Conservation (phyloP, 2,888 invertebrate genomes). For the Atrina japonica region DNA sequence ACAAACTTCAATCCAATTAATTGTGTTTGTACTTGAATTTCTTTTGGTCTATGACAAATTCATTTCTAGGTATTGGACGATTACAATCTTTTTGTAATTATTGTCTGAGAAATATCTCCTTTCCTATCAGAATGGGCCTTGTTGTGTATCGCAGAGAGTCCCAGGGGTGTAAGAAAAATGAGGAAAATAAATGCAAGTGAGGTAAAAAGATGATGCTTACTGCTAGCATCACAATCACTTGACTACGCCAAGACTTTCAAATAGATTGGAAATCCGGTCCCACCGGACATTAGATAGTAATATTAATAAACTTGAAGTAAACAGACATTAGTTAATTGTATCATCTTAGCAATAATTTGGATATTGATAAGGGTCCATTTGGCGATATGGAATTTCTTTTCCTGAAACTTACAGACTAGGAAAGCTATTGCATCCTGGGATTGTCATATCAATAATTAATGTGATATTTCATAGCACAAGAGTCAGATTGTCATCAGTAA, state of each 20-base stretch:
- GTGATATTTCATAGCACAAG: slow-evolving; percentile 36
- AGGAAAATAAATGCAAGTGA: slow-evolving; percentile 46
- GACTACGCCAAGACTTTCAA: slow-evolving; percentile 49
- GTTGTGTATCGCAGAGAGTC: slow-evolving; percentile 42
- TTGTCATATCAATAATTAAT: slow-evolving; percentile 42
- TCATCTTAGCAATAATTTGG: slow-evolving; percentile 57
- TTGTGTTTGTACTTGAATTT: slow-evolving; percentile 23
- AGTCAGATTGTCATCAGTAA: slow-evolving; percentile 16
- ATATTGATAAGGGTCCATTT: slow-evolving; percentile 45
- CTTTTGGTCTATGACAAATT: slow-evolving; percentile 31
- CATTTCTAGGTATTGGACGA: slow-evolving; percentile 30
- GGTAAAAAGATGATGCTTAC: slow-evolving; percentile 40
- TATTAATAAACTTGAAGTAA: slow-evolving; percentile 70
- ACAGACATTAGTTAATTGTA: slow-evolving; percentile 70
- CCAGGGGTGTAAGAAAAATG: slow-evolving; percentile 31
- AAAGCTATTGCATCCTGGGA: slow-evolving; percentile 34
- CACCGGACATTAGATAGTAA: slow-evolving; percentile 59
- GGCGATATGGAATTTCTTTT: slow-evolving; percentile 47
- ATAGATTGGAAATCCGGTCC: slow-evolving; percentile 62
- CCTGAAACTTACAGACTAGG: slow-evolving; percentile 40
- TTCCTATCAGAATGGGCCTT: slow-evolving; percentile 48
- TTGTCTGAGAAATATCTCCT: slow-evolving; percentile 55
- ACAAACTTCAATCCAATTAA: slow-evolving; percentile 41
- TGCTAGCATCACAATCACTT: slow-evolving; percentile 49
- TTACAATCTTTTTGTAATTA: slow-evolving; percentile 44